These are phyloP conservation scores for Charina bottae DNA, from an alignment of 2,113 vertebrate genomes.

Conservation along the genomic window DNA sequence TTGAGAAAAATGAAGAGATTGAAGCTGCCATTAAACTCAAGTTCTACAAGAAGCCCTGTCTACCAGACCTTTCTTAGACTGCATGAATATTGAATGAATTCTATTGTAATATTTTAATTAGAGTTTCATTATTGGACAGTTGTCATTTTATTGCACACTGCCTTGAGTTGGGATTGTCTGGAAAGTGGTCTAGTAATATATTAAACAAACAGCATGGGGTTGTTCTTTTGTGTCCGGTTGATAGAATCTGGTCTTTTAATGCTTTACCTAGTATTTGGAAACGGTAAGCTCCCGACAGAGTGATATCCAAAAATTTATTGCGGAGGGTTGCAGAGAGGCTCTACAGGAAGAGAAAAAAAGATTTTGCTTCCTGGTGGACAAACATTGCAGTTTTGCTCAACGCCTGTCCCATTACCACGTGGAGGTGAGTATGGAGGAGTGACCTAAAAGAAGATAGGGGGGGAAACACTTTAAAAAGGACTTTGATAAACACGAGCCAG, in stretches of 20 bases:
- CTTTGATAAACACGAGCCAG: too few relatives aligned
- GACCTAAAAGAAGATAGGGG: too few relatives aligned
- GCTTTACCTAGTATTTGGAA: constrained; percentile 82
- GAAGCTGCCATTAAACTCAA: neutral
- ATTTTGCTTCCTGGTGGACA: constrained; percentile 97
- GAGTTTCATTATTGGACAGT: neutral
- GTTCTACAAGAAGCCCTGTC: neutral
- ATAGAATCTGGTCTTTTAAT: neutral
- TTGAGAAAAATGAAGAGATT: neutral
- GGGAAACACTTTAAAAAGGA: too few relatives aligned
- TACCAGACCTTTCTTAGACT: neutral
- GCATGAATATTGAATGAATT: neutral
- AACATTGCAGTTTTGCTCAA: constrained; percentile 90
- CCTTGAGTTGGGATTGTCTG: neutral
- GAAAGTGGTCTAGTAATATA: neutral
- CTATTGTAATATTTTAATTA: neutral
- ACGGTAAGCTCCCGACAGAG: constrained; percentile 87
- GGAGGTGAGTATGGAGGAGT: constrained; percentile 77
- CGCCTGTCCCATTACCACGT: constrained; percentile 84
- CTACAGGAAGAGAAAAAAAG: constrained; percentile 94
- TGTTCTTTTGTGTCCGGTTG: neutral
- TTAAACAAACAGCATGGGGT: neutral
- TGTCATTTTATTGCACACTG: neutral
- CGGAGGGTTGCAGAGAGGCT: constrained; percentile 92
- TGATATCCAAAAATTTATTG: constrained; percentile 94